Evolutionary conservation across 2,888 invertebrate genomes (phyloP), one percentile per base, ranked within the genome.

Genomic region (Cybosia mesomella): DNA sequence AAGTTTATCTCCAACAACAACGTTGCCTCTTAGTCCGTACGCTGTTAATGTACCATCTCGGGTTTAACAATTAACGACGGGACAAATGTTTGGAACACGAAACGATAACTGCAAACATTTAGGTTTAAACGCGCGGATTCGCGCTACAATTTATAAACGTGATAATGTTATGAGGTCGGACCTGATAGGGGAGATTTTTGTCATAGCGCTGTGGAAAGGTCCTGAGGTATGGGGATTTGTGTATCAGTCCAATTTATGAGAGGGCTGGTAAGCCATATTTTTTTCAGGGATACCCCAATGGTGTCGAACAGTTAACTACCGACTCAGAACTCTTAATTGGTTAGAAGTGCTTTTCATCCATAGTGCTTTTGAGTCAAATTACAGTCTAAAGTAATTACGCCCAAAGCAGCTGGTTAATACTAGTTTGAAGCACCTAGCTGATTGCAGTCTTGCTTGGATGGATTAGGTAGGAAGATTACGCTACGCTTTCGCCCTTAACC

Each of bases 1-100:
- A 89, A 89, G 88, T 91, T 90, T 91, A 93, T 91, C 89, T 83
- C 75, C 77, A 76, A 81, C 81, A 84, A 83, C 76, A 67, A 62
- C 68, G 66, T 77, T 70, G 71, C 73, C 64, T 57, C 72, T 73
- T 72, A 75, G 73, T 75, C 80, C 72, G 70, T 67, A 73, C 66
- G 71, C 73, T 71, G 72, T 79, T 78, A 75, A 67, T 70, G 68
- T 69, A 72, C 72, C 72, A 72, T 70, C 62, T 74, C 74, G 72
- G 75, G 79, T 73, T 80, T 68, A 74, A 79, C 80, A 75, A 79
- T 80, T 77, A 80, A 81, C 77, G 68, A 67, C 64, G 64, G 73
- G 70, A 81, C 74, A 79, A 77, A 77, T 72, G 72, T 70, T 64
- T 58, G 66, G 73, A 71, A 69, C 61, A 66, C 62, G 70, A 79